A percentile compares a stretch with the other conserved stretches of the same genome.
These are phyloP conservation scores for Melipona beecheii DNA, from an alignment of 2,888 invertebrate genomes.

Conservation along the genomic window DNA sequence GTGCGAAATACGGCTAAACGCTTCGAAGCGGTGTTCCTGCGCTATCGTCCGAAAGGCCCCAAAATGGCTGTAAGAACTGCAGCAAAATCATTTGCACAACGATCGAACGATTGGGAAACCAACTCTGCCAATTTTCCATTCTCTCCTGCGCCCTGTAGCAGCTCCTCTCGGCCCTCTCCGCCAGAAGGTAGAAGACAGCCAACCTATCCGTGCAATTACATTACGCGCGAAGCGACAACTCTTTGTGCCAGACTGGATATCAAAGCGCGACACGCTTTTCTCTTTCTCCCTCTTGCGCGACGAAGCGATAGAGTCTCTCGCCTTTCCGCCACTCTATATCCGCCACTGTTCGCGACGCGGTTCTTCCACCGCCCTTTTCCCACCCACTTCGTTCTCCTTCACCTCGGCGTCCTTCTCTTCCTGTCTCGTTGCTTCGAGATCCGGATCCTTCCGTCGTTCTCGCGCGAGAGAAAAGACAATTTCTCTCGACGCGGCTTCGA, in stretches of 20 bases:
- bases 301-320: constrained; percentile 67
- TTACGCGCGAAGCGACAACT: constrained; percentile 63
- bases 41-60: too few species aligned
- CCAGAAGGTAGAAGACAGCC: constrained; percentile 25
- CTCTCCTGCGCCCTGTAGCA: neutral
- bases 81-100: neutral
- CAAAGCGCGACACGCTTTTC: constrained; percentile 65
- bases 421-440: constrained; percentile 16
- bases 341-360: constrained; percentile 66
- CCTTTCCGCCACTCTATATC: constrained; percentile 72
- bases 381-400: neutral
- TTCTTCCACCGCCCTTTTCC: constrained; percentile 57
- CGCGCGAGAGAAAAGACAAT: constrained; percentile 61
- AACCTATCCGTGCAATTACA: constrained; percentile 65
- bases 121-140: neutral
- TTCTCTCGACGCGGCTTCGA: constrained; percentile 62
- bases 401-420: neutral
- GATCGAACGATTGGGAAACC: neutral
- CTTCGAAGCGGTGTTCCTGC: too few species aligned
- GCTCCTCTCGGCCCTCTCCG: too few species aligned
- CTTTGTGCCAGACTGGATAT: constrained; percentile 66
- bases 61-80: neutral
- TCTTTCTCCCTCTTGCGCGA: constrained; percentile 26
- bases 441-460: constrained; percentile 3
- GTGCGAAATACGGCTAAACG: too few species aligned